Percentiles rank a stretch among this genome's conserved stretches.
phyloP scores from a whole-genome alignment of 2,888 invertebrate genomes.

The Elegia similella region DNA sequence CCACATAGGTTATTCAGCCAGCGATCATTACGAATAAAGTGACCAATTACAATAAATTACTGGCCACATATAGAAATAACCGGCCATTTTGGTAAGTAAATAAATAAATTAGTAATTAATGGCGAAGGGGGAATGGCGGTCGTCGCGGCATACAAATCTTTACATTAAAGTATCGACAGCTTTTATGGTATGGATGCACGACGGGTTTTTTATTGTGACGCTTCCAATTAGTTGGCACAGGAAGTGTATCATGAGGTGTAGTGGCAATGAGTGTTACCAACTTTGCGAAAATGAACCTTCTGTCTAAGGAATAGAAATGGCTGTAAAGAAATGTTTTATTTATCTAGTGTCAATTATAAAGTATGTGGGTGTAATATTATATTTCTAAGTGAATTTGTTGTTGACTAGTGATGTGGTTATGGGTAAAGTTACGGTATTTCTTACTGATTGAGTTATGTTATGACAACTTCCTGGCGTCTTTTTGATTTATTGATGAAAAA shows the following conservation, averaged over 20 bases:
- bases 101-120: slow-evolving; percentile 75
- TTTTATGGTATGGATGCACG: slow-evolving; percentile 36
- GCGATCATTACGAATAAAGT: slow-evolving; percentile 58
- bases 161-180: slow-evolving; percentile 68
- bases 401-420: background rate
- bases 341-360: slow-evolving; percentile 16
- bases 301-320: background rate
- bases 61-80: slow-evolving; percentile 56
- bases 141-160: slow-evolving; percentile 70
- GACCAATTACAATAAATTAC: slow-evolving; percentile 76
- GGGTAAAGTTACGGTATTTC: background rate
- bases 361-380: slow-evolving; percentile 7
- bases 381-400: slow-evolving; percentile 13
- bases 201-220: slow-evolving; percentile 45
- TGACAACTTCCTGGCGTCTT: slow-evolving; percentile 5
- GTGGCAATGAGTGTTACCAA: slow-evolving; percentile 11
- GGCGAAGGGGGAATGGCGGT: slow-evolving; percentile 40
- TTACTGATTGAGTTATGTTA: slow-evolving; percentile 10
- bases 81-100: slow-evolving; percentile 71
- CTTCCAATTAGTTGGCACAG: slow-evolving; percentile 55
- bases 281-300: slow-evolving; percentile 6
- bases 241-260: slow-evolving; percentile 25
- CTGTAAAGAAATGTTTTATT: slow-evolving; percentile 12
- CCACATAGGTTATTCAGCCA: slow-evolving; percentile 40
- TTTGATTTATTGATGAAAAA: background rate